These are phyloP conservation scores for Coleophora deauratella DNA, from an alignment of 2,888 invertebrate genomes.

Conservation along the genomic window DNA sequence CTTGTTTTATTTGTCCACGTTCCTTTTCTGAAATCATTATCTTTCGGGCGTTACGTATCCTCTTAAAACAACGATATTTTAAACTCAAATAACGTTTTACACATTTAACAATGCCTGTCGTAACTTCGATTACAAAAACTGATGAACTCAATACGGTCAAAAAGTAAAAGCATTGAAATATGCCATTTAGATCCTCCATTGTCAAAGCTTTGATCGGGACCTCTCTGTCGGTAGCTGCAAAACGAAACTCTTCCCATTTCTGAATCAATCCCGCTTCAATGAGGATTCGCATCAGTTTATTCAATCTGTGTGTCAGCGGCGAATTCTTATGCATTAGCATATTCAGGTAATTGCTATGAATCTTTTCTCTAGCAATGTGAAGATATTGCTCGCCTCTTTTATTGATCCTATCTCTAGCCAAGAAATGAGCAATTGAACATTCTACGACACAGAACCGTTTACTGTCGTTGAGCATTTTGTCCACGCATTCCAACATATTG, in stretches of 20 bases:
- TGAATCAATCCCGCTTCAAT: slow-evolving; percentile 54
- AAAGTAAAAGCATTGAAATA: slow-evolving; percentile 39
- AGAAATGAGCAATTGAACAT: slow-evolving; percentile 50
- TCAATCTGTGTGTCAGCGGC: slow-evolving; percentile 38
- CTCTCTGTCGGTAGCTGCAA: slow-evolving; percentile 47
- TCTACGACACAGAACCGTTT: slow-evolving; percentile 55
- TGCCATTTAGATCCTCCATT: slow-evolving; percentile 41
- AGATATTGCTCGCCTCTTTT: slow-evolving; percentile 53
- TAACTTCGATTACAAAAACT: slow-evolving; percentile 43
- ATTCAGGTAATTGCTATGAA: slow-evolving; percentile 54
- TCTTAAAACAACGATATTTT: background rate
- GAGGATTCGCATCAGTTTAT: slow-evolving; percentile 39
- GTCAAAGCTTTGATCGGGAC: slow-evolving; percentile 38
- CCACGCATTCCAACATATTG: slow-evolving; percentile 41
- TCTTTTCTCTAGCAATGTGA: slow-evolving; percentile 51
- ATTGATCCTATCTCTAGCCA: slow-evolving; percentile 44
- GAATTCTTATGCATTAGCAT: slow-evolving; percentile 48
- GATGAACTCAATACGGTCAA: slow-evolving; percentile 25
- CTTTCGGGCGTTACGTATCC: background rate
- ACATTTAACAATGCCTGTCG: slow-evolving; percentile 13
- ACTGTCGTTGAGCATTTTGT: slow-evolving; percentile 38
- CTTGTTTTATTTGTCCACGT: slow-evolving; percentile 4
- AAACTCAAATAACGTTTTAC: background rate
- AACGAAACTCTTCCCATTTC: slow-evolving; percentile 61
- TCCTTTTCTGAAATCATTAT: slow-evolving; percentile 3